Base-by-base conservation (phyloP, 2,113 vertebrate genomes). In the Ornithorhynchus anatinus region DNA sequence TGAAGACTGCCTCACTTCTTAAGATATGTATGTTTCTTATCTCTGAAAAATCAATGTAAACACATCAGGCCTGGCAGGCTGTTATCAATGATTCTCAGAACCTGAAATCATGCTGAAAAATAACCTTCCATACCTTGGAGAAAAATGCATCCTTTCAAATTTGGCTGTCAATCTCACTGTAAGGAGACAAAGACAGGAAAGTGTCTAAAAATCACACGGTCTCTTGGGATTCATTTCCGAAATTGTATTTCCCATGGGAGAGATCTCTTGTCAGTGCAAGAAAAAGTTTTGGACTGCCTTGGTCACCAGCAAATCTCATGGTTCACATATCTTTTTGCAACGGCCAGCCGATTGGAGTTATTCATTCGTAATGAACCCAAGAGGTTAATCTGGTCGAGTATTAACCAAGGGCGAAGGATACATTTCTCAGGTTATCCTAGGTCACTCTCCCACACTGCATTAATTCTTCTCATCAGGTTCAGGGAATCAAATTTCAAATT, bases 61-160 rank as follows among this genome's bases (percentile, higher is more conserved):
- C 81, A 85, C 64, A 79, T 79, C 72, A 85, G 29, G 22, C 74
- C 56, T 86, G 81, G 59, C 84, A 91, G 59, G 64, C 72, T 90
- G 71, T 87, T 91, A 92, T 91, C 86, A 89, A 14, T 54, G 77
- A 83, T 91, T 89, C 86, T 84, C 79, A 87, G 81, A 89, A 70
- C 64, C 68, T 84, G 77, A 90, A 89, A 88, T 85, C 84, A 92
- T 72, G 60, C 58, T 84, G 67, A 88, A 89, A 78, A 72, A 85
- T 80, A 87, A 88, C 77, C 82, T 88, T 88, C 77, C 62, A 64
- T 84, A 89, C 75, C 62, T 69, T 66, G 52, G 58, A 84, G 59
- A 36, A 74, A 88, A 89, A 87, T 77, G 66, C 20, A 79, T 5
- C 43, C 25, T 78, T 84, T 86, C 40, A 75, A 66, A 87, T 84